Evolutionary conservation across 2,888 invertebrate genomes (phyloP).

Genomic region (Limenitis camilla): DNA sequence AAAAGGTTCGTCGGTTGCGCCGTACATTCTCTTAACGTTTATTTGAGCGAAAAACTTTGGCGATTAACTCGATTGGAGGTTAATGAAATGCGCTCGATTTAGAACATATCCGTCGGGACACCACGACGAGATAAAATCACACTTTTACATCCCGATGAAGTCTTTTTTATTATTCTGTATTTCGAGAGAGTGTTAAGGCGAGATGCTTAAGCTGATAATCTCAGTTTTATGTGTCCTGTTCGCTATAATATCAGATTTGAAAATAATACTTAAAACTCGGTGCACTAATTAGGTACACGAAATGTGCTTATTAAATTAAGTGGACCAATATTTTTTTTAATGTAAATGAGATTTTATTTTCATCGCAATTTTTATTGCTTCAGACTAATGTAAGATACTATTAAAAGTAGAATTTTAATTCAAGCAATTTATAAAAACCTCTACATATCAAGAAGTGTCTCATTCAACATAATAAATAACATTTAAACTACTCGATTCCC

Average conservation of each 20-base stretch:
- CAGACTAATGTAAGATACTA: too few species aligned
- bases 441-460: too few species aligned
- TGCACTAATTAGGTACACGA: too few species aligned
- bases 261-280: too few species aligned
- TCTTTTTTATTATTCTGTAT: constrained; percentile 10
- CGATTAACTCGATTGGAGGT: constrained; percentile 59
- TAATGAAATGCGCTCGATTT: constrained; percentile 55
- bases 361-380: too few species aligned
- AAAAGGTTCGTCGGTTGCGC: constrained; percentile 54
- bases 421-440: too few species aligned
- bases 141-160: not conserved
- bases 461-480: too few species aligned
- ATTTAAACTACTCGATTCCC: too few species aligned
- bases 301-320: too few species aligned
- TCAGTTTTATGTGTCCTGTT: constrained; percentile 2
- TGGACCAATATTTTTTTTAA: too few species aligned
- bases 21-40: constrained; percentile 64
- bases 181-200: constrained; percentile 3
- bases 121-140: constrained; percentile 6
- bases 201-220: constrained; percentile 7
- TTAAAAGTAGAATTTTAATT: too few species aligned
- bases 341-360: too few species aligned
- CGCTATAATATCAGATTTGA: not conserved
- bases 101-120: constrained; percentile 37
- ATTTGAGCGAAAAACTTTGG: constrained; percentile 67